Percentiles rank a stretch among this genome's conserved stretches.
Evolutionary conservation across 2,888 invertebrate genomes (phyloP).

Genomic region (Sarcophaga rosellei): DNA sequence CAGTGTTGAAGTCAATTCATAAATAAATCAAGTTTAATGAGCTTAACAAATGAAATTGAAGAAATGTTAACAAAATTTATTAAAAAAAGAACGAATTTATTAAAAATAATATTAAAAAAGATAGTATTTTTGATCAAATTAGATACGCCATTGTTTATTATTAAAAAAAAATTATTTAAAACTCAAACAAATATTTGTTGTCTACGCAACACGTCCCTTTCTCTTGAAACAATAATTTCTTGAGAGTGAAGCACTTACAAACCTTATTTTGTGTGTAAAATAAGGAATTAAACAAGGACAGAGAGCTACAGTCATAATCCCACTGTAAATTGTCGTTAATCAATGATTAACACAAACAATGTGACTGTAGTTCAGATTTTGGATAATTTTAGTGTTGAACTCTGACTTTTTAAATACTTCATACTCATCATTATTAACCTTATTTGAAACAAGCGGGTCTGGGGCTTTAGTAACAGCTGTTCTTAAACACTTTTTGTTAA

Average conservation of each 20-base stretch:
- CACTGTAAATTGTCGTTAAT: constrained; percentile 18
- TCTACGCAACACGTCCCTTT: constrained; percentile 24
- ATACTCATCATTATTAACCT: not conserved
- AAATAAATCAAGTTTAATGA: no score
- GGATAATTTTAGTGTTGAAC: constrained; percentile 33
- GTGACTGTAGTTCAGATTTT: constrained; percentile 49
- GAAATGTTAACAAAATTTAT: no score
- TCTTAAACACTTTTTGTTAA: no score
- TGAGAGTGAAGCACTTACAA: not conserved
- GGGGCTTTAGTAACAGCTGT: no score
- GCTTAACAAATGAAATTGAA: no score
- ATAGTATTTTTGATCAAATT: no score
- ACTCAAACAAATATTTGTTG: not conserved
- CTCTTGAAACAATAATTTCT: not conserved
- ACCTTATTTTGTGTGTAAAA: constrained; percentile 30
- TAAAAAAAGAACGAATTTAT: no score
- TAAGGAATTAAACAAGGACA: constrained; percentile 35
- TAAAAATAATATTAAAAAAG: no score
- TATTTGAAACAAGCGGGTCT: no score
- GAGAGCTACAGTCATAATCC: not conserved
- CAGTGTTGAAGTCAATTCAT: no score
- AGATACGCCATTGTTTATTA: no score
- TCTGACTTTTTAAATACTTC: constrained; percentile 32
- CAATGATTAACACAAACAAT: not conserved
- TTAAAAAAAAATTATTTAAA: no score